Percentiles rank a stretch among this genome's conserved stretches.
These are phyloP conservation scores for Neotoma lepida DNA, from an alignment of 2,113 vertebrate species.

Conservation along the genomic window DNA sequence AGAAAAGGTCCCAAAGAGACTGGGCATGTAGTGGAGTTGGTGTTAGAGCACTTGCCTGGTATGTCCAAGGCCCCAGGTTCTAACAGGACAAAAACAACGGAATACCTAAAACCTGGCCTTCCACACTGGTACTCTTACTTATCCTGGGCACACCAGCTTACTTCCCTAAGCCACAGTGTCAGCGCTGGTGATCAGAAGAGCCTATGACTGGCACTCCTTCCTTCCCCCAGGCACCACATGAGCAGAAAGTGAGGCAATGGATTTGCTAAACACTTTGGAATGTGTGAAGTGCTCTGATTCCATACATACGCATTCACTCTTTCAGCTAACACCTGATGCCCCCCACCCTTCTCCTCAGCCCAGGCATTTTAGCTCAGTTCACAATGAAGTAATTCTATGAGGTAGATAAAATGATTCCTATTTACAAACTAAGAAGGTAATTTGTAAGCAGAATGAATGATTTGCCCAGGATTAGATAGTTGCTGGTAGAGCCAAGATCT, in stretches of 20 bases:
- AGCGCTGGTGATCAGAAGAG: not conserved
- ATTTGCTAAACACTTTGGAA: not conserved
- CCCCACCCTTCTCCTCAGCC: not conserved
- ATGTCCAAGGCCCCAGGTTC: not conserved
- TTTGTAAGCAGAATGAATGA: conserved; percentile 39
- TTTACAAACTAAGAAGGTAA: conserved; percentile 36
- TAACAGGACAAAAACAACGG: not conserved
- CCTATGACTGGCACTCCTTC: not conserved
- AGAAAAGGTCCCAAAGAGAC: not conserved
- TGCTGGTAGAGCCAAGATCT: not conserved
- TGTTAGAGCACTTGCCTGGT: not conserved
- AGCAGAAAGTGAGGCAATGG: not conserved
- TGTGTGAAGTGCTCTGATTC: not conserved
- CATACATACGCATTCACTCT: not conserved
- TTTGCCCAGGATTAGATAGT: not conserved
- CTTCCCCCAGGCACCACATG: not conserved
- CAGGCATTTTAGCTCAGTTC: not conserved
- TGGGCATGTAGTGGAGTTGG: not conserved
- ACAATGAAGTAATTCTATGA: conserved; percentile 22
- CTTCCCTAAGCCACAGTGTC: conserved; percentile 11
- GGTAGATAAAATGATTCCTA: not conserved
- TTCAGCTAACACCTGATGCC: not conserved
- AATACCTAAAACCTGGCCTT: not conserved
- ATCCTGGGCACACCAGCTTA: not conserved
- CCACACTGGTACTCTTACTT: not conserved